phyloP scores from a whole-genome alignment of 2,797 vertebrate genomes.

The Acanthurus leucopareius region DNA sequence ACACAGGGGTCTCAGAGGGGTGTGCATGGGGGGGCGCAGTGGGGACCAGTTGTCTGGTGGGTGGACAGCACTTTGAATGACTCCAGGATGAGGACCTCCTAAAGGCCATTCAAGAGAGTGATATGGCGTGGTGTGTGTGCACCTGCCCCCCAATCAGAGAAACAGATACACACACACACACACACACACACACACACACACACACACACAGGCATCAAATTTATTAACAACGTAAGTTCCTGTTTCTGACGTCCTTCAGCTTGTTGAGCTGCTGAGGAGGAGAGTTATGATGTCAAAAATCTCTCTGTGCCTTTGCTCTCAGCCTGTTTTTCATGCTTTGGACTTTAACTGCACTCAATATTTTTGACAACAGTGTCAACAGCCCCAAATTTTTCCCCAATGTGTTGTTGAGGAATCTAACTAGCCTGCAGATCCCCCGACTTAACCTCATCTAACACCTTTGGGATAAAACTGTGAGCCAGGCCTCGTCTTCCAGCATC shows the following conservation, averaged over 20 bases:
- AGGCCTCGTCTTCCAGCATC: no score
- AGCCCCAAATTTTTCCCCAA: background rate
- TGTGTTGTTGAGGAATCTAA: background rate
- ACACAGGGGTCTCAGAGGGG: constrained; percentile 68
- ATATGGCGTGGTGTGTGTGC: constrained; percentile 29
- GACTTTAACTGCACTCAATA: background rate
- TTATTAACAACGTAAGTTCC: constrained; percentile 15
- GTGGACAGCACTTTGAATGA: constrained; percentile 64
- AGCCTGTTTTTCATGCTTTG: background rate
- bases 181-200: constrained; percentile 14
- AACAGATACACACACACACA: background rate
- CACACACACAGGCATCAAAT: constrained; percentile 13
- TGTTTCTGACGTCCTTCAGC: background rate
- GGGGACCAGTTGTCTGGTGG: constrained; percentile 58
- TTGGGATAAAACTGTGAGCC: background rate
- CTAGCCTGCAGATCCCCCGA: background rate
- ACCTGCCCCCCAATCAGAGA: constrained; percentile 57
- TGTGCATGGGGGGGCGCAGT: constrained; percentile 47
- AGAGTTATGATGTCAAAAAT: background rate
- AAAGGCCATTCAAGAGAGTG: constrained; percentile 57
- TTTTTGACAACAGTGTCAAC: no score
- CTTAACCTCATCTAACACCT: background rate
- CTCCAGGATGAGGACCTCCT: constrained; percentile 48
- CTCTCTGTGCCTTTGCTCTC: background rate
- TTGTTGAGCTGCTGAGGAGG: background rate